Evolutionary conservation across 2,888 invertebrate genomes (phyloP).

Genomic region (Celastrina argiolus): DNA sequence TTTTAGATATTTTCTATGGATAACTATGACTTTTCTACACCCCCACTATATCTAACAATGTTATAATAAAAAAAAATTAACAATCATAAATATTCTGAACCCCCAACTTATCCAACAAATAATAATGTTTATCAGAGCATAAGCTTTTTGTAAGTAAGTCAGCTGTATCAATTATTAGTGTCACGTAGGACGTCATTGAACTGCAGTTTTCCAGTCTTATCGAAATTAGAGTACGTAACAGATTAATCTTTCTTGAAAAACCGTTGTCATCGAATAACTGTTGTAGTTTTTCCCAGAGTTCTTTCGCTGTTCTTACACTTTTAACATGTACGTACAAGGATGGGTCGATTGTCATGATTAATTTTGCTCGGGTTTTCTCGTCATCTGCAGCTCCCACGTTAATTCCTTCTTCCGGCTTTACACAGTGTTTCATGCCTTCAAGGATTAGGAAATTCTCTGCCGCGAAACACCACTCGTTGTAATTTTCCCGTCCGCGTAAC

Average conservation of each 20-base stretch:
- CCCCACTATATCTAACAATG: no score
- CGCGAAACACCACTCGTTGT: background rate
- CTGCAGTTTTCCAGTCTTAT: conserved; percentile 20
- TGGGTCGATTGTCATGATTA: no score
- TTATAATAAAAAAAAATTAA: no score
- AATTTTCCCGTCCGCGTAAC: background rate
- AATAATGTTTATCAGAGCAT: no score
- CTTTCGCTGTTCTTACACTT: no score
- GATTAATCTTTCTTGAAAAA: background rate
- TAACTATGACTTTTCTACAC: no score
- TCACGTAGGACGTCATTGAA: conserved; percentile 23
- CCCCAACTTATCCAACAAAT: no score
- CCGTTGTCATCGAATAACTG: background rate
- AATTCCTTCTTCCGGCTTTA: conserved; percentile 21
- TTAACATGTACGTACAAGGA: no score
- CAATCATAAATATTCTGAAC: no score
- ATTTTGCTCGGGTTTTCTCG: no score
- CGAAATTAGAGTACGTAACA: conserved; percentile 22
- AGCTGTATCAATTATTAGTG: conserved; percentile 14
- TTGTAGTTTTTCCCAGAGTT: conserved; percentile 4
- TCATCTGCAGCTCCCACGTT: background rate
- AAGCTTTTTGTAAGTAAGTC: no score
- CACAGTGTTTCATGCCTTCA: conserved; percentile 19
- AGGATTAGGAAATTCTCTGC: conserved; percentile 19
- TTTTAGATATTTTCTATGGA: no score